Evolutionary conservation across 2,888 invertebrate genomes (phyloP).

Genomic region (Troides aeacus): DNA sequence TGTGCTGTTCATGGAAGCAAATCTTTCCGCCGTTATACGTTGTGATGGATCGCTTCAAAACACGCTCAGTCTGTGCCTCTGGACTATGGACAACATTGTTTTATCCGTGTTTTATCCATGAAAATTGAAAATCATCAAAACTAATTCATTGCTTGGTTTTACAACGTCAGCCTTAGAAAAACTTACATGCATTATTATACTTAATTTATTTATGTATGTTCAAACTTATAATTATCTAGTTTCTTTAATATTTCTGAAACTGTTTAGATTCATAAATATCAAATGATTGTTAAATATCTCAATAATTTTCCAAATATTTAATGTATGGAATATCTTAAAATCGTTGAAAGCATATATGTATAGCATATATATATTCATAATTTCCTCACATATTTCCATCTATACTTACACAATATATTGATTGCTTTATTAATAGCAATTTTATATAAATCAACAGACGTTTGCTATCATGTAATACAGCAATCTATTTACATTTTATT

Average conservation of each 20-base stretch:
- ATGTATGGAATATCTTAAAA: too few relatives aligned
- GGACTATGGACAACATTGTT: neutral
- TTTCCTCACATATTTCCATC: too few relatives aligned
- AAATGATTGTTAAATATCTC: too few relatives aligned
- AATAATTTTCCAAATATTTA: too few relatives aligned
- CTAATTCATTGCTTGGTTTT: neutral
- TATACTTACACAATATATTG: neutral
- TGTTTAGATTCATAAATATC: too few relatives aligned
- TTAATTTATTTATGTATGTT: too few relatives aligned
- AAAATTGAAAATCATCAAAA: neutral
- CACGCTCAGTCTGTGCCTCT: conserved; percentile 1
- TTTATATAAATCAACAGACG: neutral
- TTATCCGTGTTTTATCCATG: neutral
- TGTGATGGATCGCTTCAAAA: conserved; percentile 7
- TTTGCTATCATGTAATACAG: neutral
- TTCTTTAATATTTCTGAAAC: too few relatives aligned
- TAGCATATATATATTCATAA: too few relatives aligned
- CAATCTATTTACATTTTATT: neutral
- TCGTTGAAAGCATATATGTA: too few relatives aligned
- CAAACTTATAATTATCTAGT: too few relatives aligned
- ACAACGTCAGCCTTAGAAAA: too few relatives aligned
- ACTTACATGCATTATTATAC: too few relatives aligned
- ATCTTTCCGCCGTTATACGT: conserved; percentile 7
- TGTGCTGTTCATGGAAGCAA: conserved; percentile 26
- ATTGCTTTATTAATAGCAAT: neutral